phyloP scores from a whole-genome alignment of 2,113 vertebrate genomes.

The Hippocampus comes region DNA sequence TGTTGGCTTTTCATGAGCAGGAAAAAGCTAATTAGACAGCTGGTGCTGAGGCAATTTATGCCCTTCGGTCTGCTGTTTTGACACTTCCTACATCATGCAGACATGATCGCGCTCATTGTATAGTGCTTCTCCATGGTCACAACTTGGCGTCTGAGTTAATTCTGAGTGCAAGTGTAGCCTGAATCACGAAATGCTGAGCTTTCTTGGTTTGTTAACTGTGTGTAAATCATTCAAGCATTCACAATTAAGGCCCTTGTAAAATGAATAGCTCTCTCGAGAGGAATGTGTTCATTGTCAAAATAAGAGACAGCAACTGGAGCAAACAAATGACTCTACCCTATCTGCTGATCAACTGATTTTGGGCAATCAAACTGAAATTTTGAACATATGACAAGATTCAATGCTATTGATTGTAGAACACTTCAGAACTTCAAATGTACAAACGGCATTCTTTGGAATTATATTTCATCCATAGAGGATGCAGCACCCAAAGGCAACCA shows the following conservation, averaged over 20 bases:
- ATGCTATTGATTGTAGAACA: too few species aligned
- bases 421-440: too few species aligned
- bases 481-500: too few species aligned
- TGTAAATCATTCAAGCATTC: constrained; percentile 21
- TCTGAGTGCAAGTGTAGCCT: constrained; percentile 12
- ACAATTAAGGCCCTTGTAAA: constrained; percentile 29
- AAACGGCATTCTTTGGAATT: neutral
- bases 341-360: constrained; percentile 7
- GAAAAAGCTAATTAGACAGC: constrained; percentile 76
- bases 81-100: constrained; percentile 68
- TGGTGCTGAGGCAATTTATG: constrained; percentile 69
- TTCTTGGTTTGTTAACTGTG: constrained; percentile 23
- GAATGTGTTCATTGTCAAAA: constrained; percentile 18
- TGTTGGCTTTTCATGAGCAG: constrained; percentile 72
- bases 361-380: neutral
- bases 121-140: constrained; percentile 45
- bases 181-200: constrained; percentile 15
- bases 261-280: constrained; percentile 19
- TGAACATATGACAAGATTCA: neutral
- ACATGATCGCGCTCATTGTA: constrained; percentile 63
- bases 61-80: constrained; percentile 71
- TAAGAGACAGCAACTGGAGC: constrained; percentile 13
- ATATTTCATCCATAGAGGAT: too few species aligned
- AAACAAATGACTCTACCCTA: constrained; percentile 10
- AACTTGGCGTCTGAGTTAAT: constrained; percentile 60